Percentiles rank a stretch among this genome's conserved stretches.
Evolutionary conservation across 2,797 vertebrate genomes (phyloP).

Genomic region (Sphenodon punctatus): DNA sequence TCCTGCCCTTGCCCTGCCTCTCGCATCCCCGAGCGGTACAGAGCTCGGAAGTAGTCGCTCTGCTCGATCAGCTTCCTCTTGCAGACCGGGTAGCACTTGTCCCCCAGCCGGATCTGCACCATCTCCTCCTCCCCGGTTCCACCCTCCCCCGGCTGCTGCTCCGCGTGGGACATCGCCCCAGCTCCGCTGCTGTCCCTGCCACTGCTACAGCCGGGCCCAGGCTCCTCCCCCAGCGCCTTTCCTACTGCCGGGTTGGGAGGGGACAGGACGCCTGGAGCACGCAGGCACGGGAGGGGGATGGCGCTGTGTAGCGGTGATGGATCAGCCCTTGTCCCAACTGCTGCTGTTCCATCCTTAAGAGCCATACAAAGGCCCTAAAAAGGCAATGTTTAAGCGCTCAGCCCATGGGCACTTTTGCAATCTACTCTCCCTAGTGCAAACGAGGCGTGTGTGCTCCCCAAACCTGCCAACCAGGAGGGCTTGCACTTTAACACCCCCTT

Average conservation of each 20-base stretch:
- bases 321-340: neutral
- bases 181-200: neutral
- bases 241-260: neutral
- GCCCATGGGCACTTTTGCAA: neutral
- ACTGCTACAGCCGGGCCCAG: neutral
- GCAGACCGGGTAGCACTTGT: constrained; percentile 87
- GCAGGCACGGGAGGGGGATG: neutral
- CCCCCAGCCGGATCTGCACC: constrained; percentile 88
- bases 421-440: neutral
- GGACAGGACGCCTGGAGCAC: neutral
- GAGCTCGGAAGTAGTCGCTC: constrained; percentile 94
- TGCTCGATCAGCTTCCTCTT: constrained; percentile 93
- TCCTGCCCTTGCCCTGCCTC: constrained; percentile 87
- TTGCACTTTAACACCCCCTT: too few species aligned
- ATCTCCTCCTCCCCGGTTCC: constrained; percentile 74
- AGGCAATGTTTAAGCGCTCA: constrained; percentile 25
- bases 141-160: neutral
- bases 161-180: constrained; percentile 38
- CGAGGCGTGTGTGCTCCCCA: too few species aligned
- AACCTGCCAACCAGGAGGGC: too few species aligned
- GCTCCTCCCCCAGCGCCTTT: neutral
- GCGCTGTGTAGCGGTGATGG: neutral
- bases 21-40: constrained; percentile 96
- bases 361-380: constrained; percentile 43
- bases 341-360: too few species aligned